These are phyloP conservation scores for Corapipo altera DNA, from an alignment of 2,113 vertebrate species.

Conservation along the genomic window DNA sequence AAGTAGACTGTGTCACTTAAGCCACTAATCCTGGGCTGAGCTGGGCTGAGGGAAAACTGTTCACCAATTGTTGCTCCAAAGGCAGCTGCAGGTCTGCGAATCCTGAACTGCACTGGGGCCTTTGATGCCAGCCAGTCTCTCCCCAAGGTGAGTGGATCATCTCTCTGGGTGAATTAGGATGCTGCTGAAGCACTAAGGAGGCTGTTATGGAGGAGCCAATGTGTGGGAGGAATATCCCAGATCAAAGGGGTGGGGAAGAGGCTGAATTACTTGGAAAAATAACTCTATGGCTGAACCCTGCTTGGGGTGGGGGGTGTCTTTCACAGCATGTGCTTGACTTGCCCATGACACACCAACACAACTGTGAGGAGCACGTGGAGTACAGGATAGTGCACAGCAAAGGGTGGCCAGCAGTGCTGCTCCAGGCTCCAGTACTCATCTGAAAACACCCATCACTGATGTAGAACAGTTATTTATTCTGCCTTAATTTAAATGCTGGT, in stretches of 20 bases:
- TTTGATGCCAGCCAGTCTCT: not conserved
- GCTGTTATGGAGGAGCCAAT: fast-evolving
- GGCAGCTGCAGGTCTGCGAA: not conserved
- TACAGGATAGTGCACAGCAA: fast-evolving
- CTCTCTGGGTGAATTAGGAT: not conserved
- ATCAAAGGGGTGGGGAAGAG: not conserved
- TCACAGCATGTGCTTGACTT: not conserved
- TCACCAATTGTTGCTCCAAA: not conserved
- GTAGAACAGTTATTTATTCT: not conserved
- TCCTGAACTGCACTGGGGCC: not conserved
- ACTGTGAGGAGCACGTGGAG: fast-evolving
- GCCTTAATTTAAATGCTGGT: constrained; percentile 12
- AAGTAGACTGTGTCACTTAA: not conserved
- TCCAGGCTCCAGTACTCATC: fast-evolving
- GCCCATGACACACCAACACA: too few species aligned
- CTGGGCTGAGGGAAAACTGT: not conserved
- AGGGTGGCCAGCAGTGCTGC: fast-evolving
- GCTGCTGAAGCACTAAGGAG: not conserved
- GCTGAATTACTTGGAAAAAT: not conserved
- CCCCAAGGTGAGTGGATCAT: too few species aligned
- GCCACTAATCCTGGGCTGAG: not conserved
- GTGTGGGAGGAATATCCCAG: not conserved
- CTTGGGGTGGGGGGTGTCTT: not conserved
- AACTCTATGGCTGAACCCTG: not conserved
- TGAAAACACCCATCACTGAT: not conserved